Conservation (phyloP, 2,797 vertebrate species). For the Carduelis carduelis region DNA sequence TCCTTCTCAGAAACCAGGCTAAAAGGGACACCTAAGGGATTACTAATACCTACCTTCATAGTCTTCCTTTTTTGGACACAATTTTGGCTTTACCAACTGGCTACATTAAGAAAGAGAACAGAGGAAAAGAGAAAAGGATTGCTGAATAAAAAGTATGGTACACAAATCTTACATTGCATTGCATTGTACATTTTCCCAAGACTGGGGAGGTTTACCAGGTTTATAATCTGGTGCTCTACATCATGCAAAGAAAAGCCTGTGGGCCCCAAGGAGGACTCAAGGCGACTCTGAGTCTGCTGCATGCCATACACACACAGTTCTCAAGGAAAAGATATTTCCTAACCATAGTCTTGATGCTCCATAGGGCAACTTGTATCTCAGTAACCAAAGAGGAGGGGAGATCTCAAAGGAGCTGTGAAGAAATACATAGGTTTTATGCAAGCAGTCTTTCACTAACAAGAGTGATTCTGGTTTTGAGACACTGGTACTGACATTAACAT, state of each 20-base stretch:
- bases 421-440: neutral
- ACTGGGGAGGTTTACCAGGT: neutral
- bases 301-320: neutral
- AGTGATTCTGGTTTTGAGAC: neutral
- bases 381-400: neutral
- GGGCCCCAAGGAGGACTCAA: neutral
- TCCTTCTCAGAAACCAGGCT: neutral
- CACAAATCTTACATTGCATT: neutral
- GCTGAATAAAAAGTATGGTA: neutral
- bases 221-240: neutral
- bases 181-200: neutral
- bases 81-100: constrained; percentile 82
- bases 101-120: constrained; percentile 64
- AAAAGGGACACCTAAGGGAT: neutral
- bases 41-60: constrained; percentile 72
- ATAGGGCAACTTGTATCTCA: neutral
- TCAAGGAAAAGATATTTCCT: neutral
- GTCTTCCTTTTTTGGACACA: constrained; percentile 73
- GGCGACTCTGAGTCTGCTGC: neutral
- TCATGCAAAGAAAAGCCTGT: neutral
- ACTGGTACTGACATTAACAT: neutral
- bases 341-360: neutral
- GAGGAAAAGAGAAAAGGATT: neutral
- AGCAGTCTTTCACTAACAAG: neutral
- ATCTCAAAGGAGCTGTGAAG: neutral